Conservation (phyloP, 2,113 vertebrate species). For the Oceanites oceanicus region DNA sequence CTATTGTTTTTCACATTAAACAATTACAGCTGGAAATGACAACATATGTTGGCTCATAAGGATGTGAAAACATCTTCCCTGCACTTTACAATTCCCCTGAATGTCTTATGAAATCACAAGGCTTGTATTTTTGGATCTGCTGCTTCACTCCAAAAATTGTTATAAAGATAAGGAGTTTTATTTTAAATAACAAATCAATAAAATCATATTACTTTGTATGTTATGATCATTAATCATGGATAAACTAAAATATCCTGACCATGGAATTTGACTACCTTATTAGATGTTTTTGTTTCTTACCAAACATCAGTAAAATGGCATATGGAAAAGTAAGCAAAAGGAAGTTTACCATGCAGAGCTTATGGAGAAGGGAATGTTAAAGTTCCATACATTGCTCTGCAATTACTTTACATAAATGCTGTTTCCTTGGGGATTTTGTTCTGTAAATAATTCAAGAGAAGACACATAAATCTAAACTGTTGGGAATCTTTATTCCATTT, state of each 20-base stretch:
- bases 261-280: not conserved
- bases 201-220: not conserved
- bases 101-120: not conserved
- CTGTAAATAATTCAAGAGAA: not conserved
- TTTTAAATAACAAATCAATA: not conserved
- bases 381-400: not conserved
- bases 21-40: not conserved
- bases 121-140: not conserved
- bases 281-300: not conserved
- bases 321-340: not conserved
- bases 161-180: not conserved
- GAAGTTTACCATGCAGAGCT: not conserved
- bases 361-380: not conserved
- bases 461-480: not conserved
- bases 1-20: conserved; percentile 3
- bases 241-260: not conserved
- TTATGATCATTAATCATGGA: not conserved
- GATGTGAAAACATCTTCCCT: not conserved
- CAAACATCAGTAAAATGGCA: not conserved
- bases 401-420: not conserved
- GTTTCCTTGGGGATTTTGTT: not conserved
- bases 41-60: not conserved
- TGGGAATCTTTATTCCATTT: not conserved
- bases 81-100: not conserved
- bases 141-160: not conserved